Evolutionary conservation across 2,797 vertebrate genomes (phyloP).

Genomic region (Hyperoplus immaculatus): DNA sequence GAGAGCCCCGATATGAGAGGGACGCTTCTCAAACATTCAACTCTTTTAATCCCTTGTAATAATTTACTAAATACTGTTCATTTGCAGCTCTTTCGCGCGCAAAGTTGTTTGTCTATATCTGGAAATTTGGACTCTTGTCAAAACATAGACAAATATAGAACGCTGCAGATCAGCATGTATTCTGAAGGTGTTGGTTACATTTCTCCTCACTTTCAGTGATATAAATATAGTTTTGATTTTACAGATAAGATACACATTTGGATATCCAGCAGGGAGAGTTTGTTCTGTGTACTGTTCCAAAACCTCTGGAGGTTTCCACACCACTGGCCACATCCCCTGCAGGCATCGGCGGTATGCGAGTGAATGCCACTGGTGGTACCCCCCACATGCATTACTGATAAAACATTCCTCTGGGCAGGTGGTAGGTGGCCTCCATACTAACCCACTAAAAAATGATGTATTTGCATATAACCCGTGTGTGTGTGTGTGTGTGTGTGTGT

Average conservation of each 20-base stretch:
- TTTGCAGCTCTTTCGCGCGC: neutral
- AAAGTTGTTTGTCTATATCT: conserved; percentile 34
- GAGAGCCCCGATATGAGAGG: conserved; percentile 82
- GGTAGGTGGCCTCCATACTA: conserved; percentile 67
- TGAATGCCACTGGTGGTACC: conserved; percentile 58
- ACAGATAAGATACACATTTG: conserved; percentile 22
- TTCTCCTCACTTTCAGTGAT: neutral
- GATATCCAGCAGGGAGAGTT: conserved; percentile 20
- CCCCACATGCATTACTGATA: conserved; percentile 62
- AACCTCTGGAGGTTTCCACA: conserved; percentile 59
- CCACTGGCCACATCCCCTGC: conserved; percentile 70
- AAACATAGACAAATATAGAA: conserved; percentile 2
- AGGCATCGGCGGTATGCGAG: conserved; percentile 64
- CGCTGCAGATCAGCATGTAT: conserved; percentile 26
- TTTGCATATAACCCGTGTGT: conserved; percentile 43
- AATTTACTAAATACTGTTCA: conserved; percentile 13
- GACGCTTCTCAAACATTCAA: conserved; percentile 49
- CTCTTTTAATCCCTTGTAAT: conserved; percentile 32
- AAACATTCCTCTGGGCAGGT: conserved; percentile 75
- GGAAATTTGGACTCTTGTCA: conserved; percentile 23
- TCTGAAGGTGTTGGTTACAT: neutral
- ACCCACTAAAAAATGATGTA: conserved; percentile 65
- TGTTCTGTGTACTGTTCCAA: conserved; percentile 45
- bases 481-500: conserved; percentile 17
- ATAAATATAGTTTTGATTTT: neutral